phyloP scores from a whole-genome alignment of 2,888 invertebrate species.

The Melanchra persicariae region DNA sequence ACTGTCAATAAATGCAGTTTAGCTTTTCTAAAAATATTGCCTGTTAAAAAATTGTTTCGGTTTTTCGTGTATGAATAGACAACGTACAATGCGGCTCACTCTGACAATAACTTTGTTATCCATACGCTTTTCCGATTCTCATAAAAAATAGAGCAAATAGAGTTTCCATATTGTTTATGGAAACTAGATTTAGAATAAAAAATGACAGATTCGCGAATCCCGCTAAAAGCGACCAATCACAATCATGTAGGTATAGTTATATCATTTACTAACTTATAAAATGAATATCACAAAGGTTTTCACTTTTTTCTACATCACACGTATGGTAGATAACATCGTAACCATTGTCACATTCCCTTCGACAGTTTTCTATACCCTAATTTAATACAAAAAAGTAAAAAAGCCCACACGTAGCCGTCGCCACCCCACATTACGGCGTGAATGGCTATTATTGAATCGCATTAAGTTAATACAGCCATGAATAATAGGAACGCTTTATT shows the following conservation, averaged over 20 bases:
- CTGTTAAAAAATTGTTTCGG: constrained; percentile 30
- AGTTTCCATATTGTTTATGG: constrained; percentile 15
- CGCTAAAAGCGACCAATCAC: not conserved
- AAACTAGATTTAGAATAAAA: constrained; percentile 3
- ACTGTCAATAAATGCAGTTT: constrained; percentile 50
- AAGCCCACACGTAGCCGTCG: constrained; percentile 50
- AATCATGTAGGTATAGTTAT: not conserved
- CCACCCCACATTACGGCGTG: constrained; percentile 64
- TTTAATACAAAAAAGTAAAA: constrained; percentile 49
- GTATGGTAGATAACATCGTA: not conserved
- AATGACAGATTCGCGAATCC: not conserved
- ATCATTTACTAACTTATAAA: not conserved
- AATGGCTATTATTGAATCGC: constrained; percentile 78
- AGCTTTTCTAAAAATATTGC: constrained; percentile 41
- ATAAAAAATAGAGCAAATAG: constrained; percentile 2
- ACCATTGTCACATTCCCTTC: constrained; percentile 27
- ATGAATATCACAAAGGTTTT: not conserved
- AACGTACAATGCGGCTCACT: constrained; percentile 8
- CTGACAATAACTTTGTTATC: constrained; percentile 23
- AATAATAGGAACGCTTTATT: constrained; percentile 79
- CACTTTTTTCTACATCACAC: not conserved
- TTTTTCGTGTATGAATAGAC: constrained; percentile 21
- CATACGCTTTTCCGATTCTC: constrained; percentile 11
- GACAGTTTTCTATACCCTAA: constrained; percentile 47
- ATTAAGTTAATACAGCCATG: constrained; percentile 80